phyloP scores from a whole-genome alignment of 2,113 vertebrate genomes.

The Gambusia holbrooki region DNA sequence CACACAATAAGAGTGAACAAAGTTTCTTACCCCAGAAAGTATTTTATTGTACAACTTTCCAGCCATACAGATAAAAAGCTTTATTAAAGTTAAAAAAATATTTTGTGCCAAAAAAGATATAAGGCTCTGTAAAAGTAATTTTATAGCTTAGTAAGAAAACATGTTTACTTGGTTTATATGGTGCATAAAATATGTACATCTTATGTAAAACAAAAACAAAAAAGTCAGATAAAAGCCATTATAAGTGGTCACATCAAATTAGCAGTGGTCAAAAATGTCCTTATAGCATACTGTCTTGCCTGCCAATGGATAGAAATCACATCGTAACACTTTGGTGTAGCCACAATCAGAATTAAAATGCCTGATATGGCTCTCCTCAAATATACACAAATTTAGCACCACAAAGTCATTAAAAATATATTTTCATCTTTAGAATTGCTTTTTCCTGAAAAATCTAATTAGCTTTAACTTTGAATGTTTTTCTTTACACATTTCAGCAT shows the following conservation, averaged over 20 bases:
- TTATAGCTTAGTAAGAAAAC: neutral
- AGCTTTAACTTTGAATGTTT: neutral
- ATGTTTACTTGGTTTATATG: neutral
- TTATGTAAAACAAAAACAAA: no score
- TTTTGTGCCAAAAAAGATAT: neutral
- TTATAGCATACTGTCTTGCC: no score
- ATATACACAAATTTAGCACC: no score
- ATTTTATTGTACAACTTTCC: conserved; percentile 18
- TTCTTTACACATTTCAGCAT: neutral
- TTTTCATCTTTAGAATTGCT: neutral
- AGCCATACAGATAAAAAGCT: neutral
- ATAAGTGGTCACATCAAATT: no score
- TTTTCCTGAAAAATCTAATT: neutral
- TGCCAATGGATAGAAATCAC: no score
- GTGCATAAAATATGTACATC: neutral
- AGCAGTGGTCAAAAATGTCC: no score
- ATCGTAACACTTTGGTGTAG: no score
- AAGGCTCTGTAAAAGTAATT: neutral
- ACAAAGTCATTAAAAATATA: no score
- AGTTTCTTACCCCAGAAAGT: conserved; percentile 2
- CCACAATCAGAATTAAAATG: no score
- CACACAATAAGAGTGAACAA: neutral
- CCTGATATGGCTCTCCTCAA: no score
- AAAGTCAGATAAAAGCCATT: no score
- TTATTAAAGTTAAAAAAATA: neutral